Evolutionary conservation across 1,140 invertebrate species (phyloP).

Genomic region (Bombyx mori): ASM3026992v2 NC_085119.1:12861501-12862000

Average conservation of each 20-base stretch:
- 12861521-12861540: too few species aligned
- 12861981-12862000: constrained; percentile 50
- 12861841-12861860: constrained; percentile 57
- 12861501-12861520: too few species aligned
- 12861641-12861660: too few species aligned
- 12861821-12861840: constrained; percentile 44
- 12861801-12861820: constrained; percentile 43
- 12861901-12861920: constrained; percentile 59
- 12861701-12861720: too few species aligned
- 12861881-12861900: constrained; percentile 69
- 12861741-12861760: constrained; percentile 12
- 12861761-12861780: constrained; percentile 18
- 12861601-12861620: too few species aligned
- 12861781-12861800: constrained; percentile 28
- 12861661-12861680: too few species aligned
- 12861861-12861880: constrained; percentile 64
- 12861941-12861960: constrained; percentile 43
- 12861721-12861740: constrained; percentile 14
- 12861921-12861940: constrained; percentile 62
- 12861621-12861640: too few species aligned
- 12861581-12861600: too few species aligned
- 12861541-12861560: too few species aligned
- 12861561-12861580: too few species aligned
- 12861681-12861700: too few species aligned
- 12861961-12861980: constrained; percentile 55